Percentiles rank a stretch among this genome's conserved stretches.
phyloP scores from a whole-genome alignment of 2,797 vertebrate species.

The Morus bassanus region DNA sequence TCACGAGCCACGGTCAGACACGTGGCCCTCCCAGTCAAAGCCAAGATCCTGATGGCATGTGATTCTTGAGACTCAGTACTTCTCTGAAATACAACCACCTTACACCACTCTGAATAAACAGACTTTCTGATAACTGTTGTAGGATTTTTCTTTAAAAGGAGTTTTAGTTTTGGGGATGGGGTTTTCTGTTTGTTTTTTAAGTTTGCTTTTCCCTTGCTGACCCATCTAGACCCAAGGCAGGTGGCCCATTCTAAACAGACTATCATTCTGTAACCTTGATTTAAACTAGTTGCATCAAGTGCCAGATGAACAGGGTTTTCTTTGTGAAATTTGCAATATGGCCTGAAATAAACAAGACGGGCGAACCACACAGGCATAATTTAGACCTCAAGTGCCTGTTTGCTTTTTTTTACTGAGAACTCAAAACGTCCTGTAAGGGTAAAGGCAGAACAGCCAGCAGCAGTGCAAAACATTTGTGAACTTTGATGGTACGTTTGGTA shows the following conservation, averaged over 20 bases:
- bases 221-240: background rate
- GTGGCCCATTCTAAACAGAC: background rate
- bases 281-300: background rate
- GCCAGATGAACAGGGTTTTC: background rate
- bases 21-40: background rate
- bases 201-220: background rate
- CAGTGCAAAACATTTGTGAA: background rate
- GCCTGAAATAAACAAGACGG: background rate
- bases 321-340: background rate
- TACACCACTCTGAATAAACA: background rate
- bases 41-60: background rate
- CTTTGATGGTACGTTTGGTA: constrained; percentile 4
- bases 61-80: background rate
- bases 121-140: background rate
- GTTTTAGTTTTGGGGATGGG: background rate
- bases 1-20: background rate
- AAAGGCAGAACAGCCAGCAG: background rate
- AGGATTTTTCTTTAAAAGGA: too few species aligned
- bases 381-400: background rate
- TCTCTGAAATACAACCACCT: background rate
- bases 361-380: background rate
- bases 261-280: background rate
- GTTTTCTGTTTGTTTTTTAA: background rate
- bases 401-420: background rate
- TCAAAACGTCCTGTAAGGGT: background rate